A percentile compares a stretch with the other conserved stretches of the same genome.
These are phyloP conservation scores for Stenodera caucasica DNA, from an alignment of 2,888 invertebrate species.

Conservation along the genomic window DNA sequence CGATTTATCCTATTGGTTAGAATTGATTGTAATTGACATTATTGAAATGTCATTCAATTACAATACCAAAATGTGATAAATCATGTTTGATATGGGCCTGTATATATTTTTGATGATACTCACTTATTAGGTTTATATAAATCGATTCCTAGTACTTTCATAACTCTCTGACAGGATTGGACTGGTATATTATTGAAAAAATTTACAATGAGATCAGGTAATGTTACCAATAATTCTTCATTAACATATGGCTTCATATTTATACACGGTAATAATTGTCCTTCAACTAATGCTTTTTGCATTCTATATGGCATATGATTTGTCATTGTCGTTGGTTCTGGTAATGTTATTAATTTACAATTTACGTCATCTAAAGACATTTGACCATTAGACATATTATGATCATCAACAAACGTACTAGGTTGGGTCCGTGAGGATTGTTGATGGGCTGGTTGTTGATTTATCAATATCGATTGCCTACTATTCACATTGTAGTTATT, in stretches of 20 bases:
- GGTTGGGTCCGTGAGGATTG: constrained; percentile 47
- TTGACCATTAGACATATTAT: constrained; percentile 45
- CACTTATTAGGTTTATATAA: constrained; percentile 83
- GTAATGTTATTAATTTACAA: constrained; percentile 69
- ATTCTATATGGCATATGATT: constrained; percentile 77
- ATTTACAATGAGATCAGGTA: constrained; percentile 77
- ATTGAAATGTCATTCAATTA: too few species aligned
- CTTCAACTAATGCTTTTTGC: constrained; percentile 78
- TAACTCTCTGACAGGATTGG: constrained; percentile 74
- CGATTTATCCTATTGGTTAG: too few species aligned
- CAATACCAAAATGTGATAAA: too few species aligned
- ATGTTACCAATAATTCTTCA: constrained; percentile 78
- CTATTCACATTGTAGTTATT: constrained; percentile 43
- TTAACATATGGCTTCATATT: constrained; percentile 84
- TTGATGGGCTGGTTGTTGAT: constrained; percentile 55
- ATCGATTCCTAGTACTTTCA: constrained; percentile 78
- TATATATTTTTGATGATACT: constrained; percentile 50
- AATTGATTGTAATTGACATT: too few species aligned
- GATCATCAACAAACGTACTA: constrained; percentile 41
- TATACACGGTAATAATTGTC: constrained; percentile 81
- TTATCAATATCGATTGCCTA: constrained; percentile 41
- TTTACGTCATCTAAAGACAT: constrained; percentile 53
- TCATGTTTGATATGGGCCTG: too few species aligned
- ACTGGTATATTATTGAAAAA: constrained; percentile 79
- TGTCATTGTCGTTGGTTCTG: constrained; percentile 68